These are phyloP conservation scores for Phoeniculus purpureus DNA, from an alignment of 2,797 vertebrate species.

Conservation along the genomic window DNA sequence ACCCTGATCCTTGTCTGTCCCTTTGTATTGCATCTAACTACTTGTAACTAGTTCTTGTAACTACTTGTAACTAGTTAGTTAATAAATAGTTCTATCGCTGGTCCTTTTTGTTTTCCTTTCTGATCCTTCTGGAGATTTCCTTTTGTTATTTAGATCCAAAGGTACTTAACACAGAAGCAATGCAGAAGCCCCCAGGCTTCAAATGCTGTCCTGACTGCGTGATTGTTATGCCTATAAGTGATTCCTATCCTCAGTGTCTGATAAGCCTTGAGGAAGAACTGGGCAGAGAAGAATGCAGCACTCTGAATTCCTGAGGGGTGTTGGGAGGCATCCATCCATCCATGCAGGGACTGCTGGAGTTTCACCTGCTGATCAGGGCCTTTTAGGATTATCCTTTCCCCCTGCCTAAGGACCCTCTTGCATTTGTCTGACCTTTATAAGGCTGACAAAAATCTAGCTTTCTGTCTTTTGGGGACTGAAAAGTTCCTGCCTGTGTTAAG, in stretches of 20 bases:
- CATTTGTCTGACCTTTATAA: slow-evolving; percentile 2
- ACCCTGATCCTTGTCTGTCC: background rate
- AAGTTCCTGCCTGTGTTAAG: background rate
- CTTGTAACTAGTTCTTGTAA: background rate
- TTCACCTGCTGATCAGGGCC: background rate
- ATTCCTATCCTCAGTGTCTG: slow-evolving; percentile 22
- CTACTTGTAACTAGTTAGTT: too few relatives aligned
- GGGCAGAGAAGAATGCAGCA: slow-evolving; percentile 26
- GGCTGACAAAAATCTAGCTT: background rate
- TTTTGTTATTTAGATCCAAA: slow-evolving; percentile 43
- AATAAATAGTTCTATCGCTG: background rate
- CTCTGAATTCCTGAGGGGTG: background rate
- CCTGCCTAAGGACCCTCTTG: background rate
- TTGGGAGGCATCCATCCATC: background rate
- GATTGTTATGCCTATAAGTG: background rate
- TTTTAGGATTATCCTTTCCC: background rate
- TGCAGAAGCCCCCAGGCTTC: slow-evolving; percentile 34
- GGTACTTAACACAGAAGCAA: slow-evolving; percentile 37
- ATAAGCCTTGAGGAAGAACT: slow-evolving; percentile 33
- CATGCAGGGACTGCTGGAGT: background rate
- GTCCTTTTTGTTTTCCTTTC: background rate
- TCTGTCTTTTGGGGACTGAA: background rate
- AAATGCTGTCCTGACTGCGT: background rate
- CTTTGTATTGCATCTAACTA: background rate
- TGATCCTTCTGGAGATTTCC: slow-evolving; percentile 7